These are phyloP conservation scores for Adelges cooleyi DNA, from an alignment of 1,140 invertebrate genomes.

Conservation along the genomic window DNA sequence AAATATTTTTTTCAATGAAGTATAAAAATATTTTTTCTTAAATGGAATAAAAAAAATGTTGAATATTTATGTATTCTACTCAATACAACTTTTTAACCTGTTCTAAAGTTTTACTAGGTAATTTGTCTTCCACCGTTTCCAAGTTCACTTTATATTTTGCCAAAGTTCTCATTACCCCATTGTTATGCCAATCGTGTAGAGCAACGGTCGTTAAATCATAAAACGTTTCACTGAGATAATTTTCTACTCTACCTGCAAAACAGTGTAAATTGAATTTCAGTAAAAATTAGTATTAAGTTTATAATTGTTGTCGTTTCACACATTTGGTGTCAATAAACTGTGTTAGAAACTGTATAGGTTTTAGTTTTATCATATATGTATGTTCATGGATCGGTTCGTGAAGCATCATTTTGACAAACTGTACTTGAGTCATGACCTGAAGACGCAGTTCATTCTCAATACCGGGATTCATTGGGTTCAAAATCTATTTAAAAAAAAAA, in stretches of 20 bases:
- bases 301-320: slow-evolving; percentile 28
- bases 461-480: background rate
- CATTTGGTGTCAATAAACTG: slow-evolving; percentile 41
- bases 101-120: slow-evolving; percentile 93
- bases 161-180: slow-evolving; percentile 89
- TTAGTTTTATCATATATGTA: slow-evolving; percentile 39
- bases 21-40: too few species aligned
- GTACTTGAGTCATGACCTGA: slow-evolving; percentile 2
- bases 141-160: slow-evolving; percentile 77
- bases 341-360: slow-evolving; percentile 41
- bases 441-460: slow-evolving; percentile 22
- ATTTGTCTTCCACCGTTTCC: slow-evolving; percentile 71
- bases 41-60: too few species aligned
- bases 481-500: slow-evolving; percentile 7
- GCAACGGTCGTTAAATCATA: slow-evolving; percentile 97
- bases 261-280: slow-evolving; percentile 24
- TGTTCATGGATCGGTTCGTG: slow-evolving; percentile 17
- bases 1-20: too few species aligned
- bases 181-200: slow-evolving; percentile 94
- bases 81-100: too few species aligned
- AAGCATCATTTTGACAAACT: background rate
- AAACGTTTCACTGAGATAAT: slow-evolving; percentile 88
- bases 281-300: too few species aligned
- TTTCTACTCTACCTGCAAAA: slow-evolving; percentile 57
- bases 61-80: too few species aligned